phyloP scores from a whole-genome alignment of 2,797 vertebrate genomes.

The Chaunax sp. region DNA sequence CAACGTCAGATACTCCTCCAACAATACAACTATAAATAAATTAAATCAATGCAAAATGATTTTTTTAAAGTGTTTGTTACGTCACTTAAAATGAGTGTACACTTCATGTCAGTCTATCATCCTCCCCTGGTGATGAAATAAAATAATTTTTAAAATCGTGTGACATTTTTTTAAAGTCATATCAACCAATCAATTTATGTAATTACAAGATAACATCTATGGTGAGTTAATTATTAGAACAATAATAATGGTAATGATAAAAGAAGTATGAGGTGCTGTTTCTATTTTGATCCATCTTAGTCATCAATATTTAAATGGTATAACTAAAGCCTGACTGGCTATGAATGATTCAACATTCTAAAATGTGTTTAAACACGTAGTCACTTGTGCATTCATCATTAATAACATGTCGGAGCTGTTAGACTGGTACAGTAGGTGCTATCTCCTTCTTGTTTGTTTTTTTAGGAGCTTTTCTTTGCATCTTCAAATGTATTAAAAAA shows the following conservation, averaged over 20 bases:
- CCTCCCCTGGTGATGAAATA: not conserved
- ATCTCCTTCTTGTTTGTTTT: not conserved
- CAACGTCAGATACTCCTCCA: not conserved
- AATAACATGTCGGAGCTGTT: constrained; percentile 16
- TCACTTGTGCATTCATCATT: constrained; percentile 41
- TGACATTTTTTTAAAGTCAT: not conserved
- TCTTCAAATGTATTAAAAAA: not conserved
- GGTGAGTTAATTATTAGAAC: not conserved
- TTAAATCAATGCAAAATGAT: not conserved
- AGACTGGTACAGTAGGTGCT: not conserved
- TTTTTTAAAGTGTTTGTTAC: not conserved
- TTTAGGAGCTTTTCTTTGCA: not conserved
- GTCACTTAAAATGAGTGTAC: not conserved
- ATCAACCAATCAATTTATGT: not conserved
- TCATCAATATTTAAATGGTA: constrained; percentile 43
- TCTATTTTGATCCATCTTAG: not conserved
- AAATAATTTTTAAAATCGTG: not conserved
- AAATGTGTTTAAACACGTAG: constrained; percentile 37
- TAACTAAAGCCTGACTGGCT: constrained; percentile 16
- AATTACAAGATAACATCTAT: not conserved
- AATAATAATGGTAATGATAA: too few relatives aligned
- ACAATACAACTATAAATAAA: not conserved
- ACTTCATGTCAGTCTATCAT: not conserved
- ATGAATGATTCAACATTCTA: constrained; percentile 43
- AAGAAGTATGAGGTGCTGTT: not conserved